Evolutionary conservation across 2,113 vertebrate species (phyloP).

Genomic region (Ia io): DNA sequence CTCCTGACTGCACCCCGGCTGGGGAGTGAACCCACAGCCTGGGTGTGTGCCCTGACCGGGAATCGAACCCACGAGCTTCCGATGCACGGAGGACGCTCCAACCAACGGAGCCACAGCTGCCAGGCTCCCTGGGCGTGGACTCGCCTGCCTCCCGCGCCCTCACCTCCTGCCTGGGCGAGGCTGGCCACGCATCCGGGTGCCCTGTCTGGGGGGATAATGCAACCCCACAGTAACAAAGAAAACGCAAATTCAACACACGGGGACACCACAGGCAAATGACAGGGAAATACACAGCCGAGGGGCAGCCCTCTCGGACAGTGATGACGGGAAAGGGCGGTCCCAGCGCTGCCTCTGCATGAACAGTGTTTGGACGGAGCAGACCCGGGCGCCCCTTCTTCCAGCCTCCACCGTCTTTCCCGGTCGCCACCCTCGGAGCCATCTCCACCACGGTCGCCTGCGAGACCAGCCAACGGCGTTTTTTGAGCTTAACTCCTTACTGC

Average conservation of each 20-base stretch:
- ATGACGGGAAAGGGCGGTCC: no score
- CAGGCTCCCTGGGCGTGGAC: no score
- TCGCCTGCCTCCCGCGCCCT: no score
- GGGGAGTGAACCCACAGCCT: no score
- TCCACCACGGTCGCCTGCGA: not conserved
- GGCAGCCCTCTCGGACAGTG: not conserved
- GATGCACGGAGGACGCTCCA: no score
- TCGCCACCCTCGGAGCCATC: not conserved
- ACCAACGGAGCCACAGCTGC: no score
- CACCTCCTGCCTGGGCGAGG: rapidly evolving
- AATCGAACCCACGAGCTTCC: no score
- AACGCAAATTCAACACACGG: not conserved
- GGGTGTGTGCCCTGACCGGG: no score
- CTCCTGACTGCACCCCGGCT: no score
- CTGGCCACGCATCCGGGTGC: not conserved
- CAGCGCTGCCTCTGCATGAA: not conserved
- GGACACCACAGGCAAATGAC: not conserved
- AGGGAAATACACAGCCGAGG: not conserved
- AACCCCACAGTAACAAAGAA: conserved; percentile 17
- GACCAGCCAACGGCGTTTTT: not conserved
- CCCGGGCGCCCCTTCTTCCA: not conserved
- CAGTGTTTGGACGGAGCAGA: not conserved
- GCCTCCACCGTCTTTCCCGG: not conserved
- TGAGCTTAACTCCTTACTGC: not conserved
- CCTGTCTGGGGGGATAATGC: not conserved